Evolutionary conservation across 1,140 invertebrate species (phyloP).

Genomic region (Aricia agestis): DNA sequence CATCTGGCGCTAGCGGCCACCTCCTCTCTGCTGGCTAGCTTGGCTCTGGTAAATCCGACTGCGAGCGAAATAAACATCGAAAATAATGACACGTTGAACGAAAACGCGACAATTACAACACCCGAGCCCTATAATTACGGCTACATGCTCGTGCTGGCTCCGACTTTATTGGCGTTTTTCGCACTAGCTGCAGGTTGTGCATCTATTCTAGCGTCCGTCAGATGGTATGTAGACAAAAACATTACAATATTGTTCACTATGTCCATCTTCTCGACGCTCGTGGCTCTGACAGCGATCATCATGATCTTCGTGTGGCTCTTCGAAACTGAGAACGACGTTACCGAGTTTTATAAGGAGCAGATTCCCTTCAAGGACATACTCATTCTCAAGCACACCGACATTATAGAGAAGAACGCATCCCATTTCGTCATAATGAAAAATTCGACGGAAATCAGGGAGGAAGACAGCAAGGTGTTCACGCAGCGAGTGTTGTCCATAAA

Average conservation of each 20-base stretch:
- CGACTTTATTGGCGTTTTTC: constrained; percentile 70
- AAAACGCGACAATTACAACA: constrained; percentile 34
- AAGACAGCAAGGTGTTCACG: constrained; percentile 50
- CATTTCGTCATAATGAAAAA: constrained; percentile 55
- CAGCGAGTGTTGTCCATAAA: constrained; percentile 76
- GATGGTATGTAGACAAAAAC: constrained; percentile 82
- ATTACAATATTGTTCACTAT: constrained; percentile 79
- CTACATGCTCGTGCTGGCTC: constrained; percentile 59
- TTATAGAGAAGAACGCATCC: constrained; percentile 55
- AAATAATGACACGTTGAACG: constrained; percentile 30
- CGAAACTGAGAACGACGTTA: constrained; percentile 47
- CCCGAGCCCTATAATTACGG: constrained; percentile 32
- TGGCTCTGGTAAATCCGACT: constrained; percentile 70
- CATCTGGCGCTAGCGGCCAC: constrained; percentile 77
- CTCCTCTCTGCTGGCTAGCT: constrained; percentile 74
- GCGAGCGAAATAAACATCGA: constrained; percentile 26
- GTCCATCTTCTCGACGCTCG: constrained; percentile 67
- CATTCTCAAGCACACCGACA: constrained; percentile 53
- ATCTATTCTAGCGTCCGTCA: constrained; percentile 78
- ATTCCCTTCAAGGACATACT: constrained; percentile 57
- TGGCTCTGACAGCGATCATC: constrained; percentile 59
- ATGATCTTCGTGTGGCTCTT: constrained; percentile 61
- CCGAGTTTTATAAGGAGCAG: constrained; percentile 64
- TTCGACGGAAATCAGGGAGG: constrained; percentile 35
- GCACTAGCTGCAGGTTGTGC: constrained; percentile 75